Evolutionary conservation across 2,888 invertebrate genomes (phyloP), one percentile per base, ranked within the genome.

Genomic region (Protophormia terraenovae): DNA sequence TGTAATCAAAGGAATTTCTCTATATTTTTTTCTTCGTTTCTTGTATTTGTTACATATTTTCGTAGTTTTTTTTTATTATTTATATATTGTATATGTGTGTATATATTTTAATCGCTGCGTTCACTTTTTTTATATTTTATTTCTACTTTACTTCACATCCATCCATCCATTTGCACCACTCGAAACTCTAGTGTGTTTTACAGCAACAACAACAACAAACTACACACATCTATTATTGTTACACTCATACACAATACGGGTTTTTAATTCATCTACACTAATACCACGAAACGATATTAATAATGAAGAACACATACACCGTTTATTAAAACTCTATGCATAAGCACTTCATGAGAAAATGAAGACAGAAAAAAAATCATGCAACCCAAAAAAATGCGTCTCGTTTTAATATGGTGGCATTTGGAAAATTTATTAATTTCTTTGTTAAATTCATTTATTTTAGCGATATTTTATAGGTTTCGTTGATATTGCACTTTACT

Each of bases 181-280:
- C 41, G 22, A 72, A 84, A 80, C 66, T 71, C 19, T 81, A 24
- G 22, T 24, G 53, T 38, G 19, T 72, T 77, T 69, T 81, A 72
- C 67, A 80, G 58, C 55, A 83, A 53, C 76, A 78, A 71, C 62
- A 64, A 85, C 29, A 78, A 67, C 53, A 78, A 76, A 76, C 47
- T 60, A 80, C 66, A 81, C 55, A 77, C 62, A 76, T 71, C 66
- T 84, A 62, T 71, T 77, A 71, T 83, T 78, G 45, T 58, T 84
- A 71, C 38, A 67, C 75, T 41, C 75, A 29, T 47, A 66, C 32
- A 41, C 27, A 71, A 67, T 80, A 69, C 71, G 75, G 78, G 73
- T 78, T 80, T 80, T 85, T 85, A 82, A 85, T 85, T 85, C 85
- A 85, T 85, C 64, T 82, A 81, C 73, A 62, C 85, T 35, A 67